Percentiles rank a stretch among this genome's conserved stretches.
Evolutionary conservation across 2,888 invertebrate genomes (phyloP).

Genomic region (Caenorhabditis sp.): DNA sequence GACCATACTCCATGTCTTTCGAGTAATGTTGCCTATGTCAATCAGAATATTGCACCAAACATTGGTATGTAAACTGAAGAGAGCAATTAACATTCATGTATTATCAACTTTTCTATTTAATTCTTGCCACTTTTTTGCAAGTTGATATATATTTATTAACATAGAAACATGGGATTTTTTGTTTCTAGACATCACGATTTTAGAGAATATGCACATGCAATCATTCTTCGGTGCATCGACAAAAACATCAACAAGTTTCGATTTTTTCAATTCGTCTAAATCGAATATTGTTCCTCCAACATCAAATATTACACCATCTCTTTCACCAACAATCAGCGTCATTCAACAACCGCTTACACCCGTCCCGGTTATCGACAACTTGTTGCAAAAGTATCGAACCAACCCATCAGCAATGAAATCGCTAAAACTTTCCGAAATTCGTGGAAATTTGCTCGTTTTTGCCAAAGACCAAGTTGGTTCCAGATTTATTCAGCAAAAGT

Average conservation of each 20-base stretch:
- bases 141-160: too few relatives aligned
- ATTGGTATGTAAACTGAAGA: background rate
- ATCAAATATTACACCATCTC: conserved; percentile 22
- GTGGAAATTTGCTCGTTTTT: conserved; percentile 97
- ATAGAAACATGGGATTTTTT: background rate
- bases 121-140: too few relatives aligned
- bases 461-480: conserved; percentile 96
- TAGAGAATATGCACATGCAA: background rate
- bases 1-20: background rate
- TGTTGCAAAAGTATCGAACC: conserved; percentile 23
- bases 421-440: conserved; percentile 82
- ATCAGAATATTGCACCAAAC: conserved; percentile 9
- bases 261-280: background rate
- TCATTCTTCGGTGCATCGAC: background rate
- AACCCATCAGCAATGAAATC: conserved; percentile 28
- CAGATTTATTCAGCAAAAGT: conserved; percentile 97
- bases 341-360: conserved; percentile 10
- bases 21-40: background rate
- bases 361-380: conserved; percentile 11
- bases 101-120: too few relatives aligned
- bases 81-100: too few relatives aligned
- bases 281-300: background rate
- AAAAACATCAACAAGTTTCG: background rate
- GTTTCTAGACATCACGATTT: background rate
- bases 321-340: background rate